Evolutionary conservation across 2,113 vertebrate genomes (phyloP).

Genomic region (Poeciliopsis occidentalis): DNA sequence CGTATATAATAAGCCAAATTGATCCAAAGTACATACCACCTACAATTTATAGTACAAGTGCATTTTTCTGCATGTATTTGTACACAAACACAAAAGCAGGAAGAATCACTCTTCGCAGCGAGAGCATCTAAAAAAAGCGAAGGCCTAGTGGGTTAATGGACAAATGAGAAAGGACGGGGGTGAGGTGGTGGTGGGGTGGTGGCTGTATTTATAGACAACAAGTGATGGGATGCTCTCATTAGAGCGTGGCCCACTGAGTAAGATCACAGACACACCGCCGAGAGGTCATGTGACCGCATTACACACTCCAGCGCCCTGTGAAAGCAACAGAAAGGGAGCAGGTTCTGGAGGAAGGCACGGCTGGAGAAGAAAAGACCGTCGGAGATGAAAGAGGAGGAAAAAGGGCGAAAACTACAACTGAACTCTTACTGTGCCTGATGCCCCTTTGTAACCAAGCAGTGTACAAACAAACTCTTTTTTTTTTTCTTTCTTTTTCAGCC

Average conservation of each 20-base stretch:
- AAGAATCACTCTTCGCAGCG: not conserved
- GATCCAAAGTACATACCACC: not conserved
- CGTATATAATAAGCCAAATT: not conserved
- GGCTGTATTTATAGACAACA: slow-evolving; percentile 81
- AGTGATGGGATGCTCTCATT: slow-evolving; percentile 80
- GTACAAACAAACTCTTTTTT: slow-evolving; percentile 53
- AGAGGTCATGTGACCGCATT: slow-evolving; percentile 80
- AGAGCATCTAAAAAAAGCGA: not conserved
- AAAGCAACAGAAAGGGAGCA: slow-evolving; percentile 51
- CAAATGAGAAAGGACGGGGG: slow-evolving; percentile 23
- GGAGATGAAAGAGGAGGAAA: slow-evolving; percentile 26
- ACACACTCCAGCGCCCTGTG: slow-evolving; percentile 67
- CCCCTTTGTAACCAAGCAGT: slow-evolving; percentile 57
- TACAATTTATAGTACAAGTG: no score
- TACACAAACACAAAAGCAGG: not conserved
- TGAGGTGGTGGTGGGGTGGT: slow-evolving; percentile 41
- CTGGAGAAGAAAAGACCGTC: slow-evolving; percentile 30
- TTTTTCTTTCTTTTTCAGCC: slow-evolving; percentile 31
- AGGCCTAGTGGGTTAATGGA: slow-evolving; percentile 21
- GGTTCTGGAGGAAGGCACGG: slow-evolving; percentile 23
- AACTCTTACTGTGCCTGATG: slow-evolving; percentile 37
- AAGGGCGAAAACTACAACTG: slow-evolving; percentile 38
- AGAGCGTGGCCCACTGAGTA: slow-evolving; percentile 75
- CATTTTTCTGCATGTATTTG: no score
- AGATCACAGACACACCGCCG: slow-evolving; percentile 76